Base-by-base conservation (phyloP, 1,140 invertebrate genomes). In the Macrostomum lignano region DNA sequence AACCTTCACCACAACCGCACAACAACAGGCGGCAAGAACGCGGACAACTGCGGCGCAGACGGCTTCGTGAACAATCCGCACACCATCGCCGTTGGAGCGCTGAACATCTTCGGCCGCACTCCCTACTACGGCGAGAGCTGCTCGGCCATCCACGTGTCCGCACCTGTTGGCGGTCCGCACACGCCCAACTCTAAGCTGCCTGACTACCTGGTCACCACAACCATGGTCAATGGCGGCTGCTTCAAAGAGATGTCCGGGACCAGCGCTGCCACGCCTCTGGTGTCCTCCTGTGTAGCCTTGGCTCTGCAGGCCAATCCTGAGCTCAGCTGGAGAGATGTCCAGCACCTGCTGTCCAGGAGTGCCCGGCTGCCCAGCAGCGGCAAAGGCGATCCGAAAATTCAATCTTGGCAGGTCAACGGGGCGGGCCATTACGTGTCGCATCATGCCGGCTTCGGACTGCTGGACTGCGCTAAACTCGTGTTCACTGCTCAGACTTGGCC, bases 241-340 rank as follows among this genome's bases (percentile, higher is more conserved):
- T n/a, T n/a, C n/a, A n/a, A n/a, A n/a, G n/a, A n/a, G n/a, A 58
- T 59, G 43, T 41, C 48, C 32, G 66, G 66, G 15, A 67, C 66
- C 3, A 65, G 63, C 2, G 62, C 61, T 36, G 61, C 62, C 14
- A 65, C 65, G 14, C 66, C 66, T 10, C 40, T 67, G 13, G 65
- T 63, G 23, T 62, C 66, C 24, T 66, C 64, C 7, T 55, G 62
- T 35, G 42, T 65, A 31, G 65, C 66, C 10, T 47, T 68, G 2
- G 51, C 58, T 3, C 44, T 67, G 4, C 58, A 67, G 40, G 65
- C 65, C 6, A 68, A 68, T n/a, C n/a, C n/a, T n/a, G n/a, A n/a
- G n/a, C n/a, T n/a, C n/a, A n/a, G n/a, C n/a, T n/a, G n/a, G n/a
- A n/a, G n/a, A n/a, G n/a, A n/a, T n/a, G n/a, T n/a, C n/a, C n/a